Evolutionary conservation across 2,888 invertebrate genomes (phyloP).

Genomic region (Cryptocheilus praepositus): DNA sequence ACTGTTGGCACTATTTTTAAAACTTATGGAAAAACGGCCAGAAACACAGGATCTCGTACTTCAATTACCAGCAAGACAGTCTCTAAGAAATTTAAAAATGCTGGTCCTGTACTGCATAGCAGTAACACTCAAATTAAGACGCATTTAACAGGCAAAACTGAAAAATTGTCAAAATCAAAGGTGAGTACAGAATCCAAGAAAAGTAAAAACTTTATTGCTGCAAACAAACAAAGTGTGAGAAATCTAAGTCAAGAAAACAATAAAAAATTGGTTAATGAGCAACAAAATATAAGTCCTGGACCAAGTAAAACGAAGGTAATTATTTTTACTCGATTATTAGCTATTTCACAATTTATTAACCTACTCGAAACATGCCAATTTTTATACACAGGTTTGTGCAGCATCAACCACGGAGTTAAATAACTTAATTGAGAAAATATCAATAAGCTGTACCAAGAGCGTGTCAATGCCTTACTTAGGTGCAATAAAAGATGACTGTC

Average conservation of each 20-base stretch:
- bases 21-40: too few species aligned
- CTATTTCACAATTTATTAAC: too few species aligned
- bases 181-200: constrained; percentile 6
- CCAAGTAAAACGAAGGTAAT: constrained; percentile 1
- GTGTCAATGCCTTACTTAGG: constrained; percentile 21
- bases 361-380: too few species aligned
- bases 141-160: not conserved
- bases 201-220: constrained; percentile 43
- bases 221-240: constrained; percentile 44
- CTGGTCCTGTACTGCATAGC: too few species aligned
- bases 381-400: not conserved
- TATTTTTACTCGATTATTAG: constrained; percentile 26
- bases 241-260: constrained; percentile 19
- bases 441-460: constrained; percentile 38
- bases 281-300: not conserved
- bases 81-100: too few species aligned
- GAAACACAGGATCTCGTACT: too few species aligned
- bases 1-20: too few species aligned
- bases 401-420: constrained; percentile 57
- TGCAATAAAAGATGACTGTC: constrained; percentile 46
- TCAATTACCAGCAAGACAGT: too few species aligned
- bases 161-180: not conserved
- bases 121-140: not conserved
- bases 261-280: not conserved
- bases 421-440: constrained; percentile 57